Evolutionary conservation across 2,797 vertebrate species (phyloP).

Genomic region (Sebastes minor): DNA sequence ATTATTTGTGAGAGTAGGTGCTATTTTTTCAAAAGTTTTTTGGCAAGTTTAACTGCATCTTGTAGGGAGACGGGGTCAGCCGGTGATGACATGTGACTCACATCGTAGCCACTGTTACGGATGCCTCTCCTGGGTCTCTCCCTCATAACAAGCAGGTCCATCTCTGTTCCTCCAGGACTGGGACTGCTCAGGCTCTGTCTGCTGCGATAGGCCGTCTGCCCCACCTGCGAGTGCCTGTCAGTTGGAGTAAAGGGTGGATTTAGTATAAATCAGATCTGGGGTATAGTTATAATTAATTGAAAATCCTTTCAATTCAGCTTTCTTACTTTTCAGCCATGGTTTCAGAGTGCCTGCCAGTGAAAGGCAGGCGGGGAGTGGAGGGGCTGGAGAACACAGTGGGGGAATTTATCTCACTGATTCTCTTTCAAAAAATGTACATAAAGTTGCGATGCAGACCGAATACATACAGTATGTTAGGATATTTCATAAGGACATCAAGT

Average conservation of each 20-base stretch:
- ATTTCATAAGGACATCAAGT: not conserved
- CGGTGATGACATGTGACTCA: constrained; percentile 78
- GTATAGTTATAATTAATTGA: constrained; percentile 16
- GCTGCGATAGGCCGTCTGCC: constrained; percentile 91
- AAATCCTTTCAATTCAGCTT: constrained; percentile 21
- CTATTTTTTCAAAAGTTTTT: not conserved
- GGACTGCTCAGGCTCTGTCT: constrained; percentile 97
- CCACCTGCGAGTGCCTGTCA: constrained; percentile 89
- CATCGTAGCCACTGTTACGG: constrained; percentile 97
- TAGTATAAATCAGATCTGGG: constrained; percentile 37
- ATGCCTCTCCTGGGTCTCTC: constrained; percentile 95
- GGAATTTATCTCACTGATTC: not conserved
- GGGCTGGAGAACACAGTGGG: not conserved
- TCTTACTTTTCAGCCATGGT: constrained; percentile 13
- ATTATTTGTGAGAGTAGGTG: not conserved
- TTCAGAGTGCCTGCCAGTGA: constrained; percentile 13
- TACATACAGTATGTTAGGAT: not conserved
- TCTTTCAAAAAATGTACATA: not conserved
- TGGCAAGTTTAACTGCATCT: not conserved
- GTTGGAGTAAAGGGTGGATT: constrained; percentile 46
- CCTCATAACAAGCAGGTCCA: constrained; percentile 97
- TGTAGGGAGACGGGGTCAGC: not conserved
- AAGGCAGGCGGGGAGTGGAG: not conserved
- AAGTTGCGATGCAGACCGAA: not conserved
- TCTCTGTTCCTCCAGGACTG: constrained; percentile 97